phyloP scores from a whole-genome alignment of 2,797 vertebrate species.

The Enteromius fasciolatus region DNA sequence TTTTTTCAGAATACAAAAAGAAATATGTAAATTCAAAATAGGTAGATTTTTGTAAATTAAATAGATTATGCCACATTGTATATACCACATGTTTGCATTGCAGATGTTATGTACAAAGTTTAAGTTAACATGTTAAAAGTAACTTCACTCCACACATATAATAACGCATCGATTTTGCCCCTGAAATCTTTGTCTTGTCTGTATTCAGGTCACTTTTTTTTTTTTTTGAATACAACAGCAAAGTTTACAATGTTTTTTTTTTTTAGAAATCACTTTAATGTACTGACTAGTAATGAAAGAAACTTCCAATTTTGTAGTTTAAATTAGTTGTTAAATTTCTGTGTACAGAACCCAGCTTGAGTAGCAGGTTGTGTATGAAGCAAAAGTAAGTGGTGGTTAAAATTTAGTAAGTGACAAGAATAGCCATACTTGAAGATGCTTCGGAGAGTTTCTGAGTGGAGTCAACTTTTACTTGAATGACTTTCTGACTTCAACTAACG shows the following conservation, averaged over 20 bases:
- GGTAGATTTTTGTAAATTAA: slow-evolving; percentile 75
- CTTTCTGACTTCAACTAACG: slow-evolving; percentile 86
- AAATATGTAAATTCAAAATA: slow-evolving; percentile 74
- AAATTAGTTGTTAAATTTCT: slow-evolving; percentile 70
- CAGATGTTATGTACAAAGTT: slow-evolving; percentile 58
- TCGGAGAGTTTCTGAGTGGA: slow-evolving; percentile 82
- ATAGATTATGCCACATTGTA: slow-evolving; percentile 80
- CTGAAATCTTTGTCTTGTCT: slow-evolving; percentile 45
- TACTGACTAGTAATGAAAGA: slow-evolving; percentile 72
- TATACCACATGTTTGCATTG: slow-evolving; percentile 76
- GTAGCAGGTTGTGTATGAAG: slow-evolving; percentile 79
- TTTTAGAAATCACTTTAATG: slow-evolving; percentile 67
- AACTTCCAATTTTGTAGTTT: slow-evolving; percentile 77
- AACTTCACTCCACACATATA: slow-evolving; percentile 62
- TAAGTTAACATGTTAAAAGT: slow-evolving; percentile 63
- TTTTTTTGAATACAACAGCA: slow-evolving; percentile 59
- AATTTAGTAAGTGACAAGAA: slow-evolving; percentile 87
- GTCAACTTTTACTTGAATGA: slow-evolving; percentile 98
- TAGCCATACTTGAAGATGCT: slow-evolving; percentile 98
- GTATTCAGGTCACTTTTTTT: slow-evolving; percentile 49
- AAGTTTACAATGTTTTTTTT: slow-evolving; percentile 69
- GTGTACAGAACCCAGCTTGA: slow-evolving; percentile 89
- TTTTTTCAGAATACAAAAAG: slow-evolving; percentile 70
- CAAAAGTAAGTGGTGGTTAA: slow-evolving; percentile 72
- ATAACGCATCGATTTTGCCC: slow-evolving; percentile 58